Base-by-base conservation (phyloP, 1,140 invertebrate species). In the Bombus fervidus region DNA sequence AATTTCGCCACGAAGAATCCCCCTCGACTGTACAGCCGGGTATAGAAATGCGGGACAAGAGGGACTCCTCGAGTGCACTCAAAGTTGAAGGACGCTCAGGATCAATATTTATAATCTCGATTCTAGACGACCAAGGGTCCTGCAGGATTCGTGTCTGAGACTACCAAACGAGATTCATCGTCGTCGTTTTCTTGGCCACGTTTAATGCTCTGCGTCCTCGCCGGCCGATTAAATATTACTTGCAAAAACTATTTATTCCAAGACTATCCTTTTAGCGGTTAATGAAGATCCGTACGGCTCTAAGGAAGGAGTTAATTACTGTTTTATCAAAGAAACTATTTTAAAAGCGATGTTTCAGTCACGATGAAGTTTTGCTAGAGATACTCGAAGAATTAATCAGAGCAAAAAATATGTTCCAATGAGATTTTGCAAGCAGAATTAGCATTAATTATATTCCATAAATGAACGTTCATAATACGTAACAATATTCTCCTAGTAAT, bases 91-190 rank as follows among this genome's bases (percentile, higher is more conserved):
- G 91, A 94, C 93, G 92, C 93, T 91, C 89, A 93, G 93, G 92
- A 95, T 95, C 94, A 95, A 95, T 94, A 95, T 95, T 95, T 95
- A 94, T 94, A 94, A 94, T 95, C 94, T 94, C 91, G 91, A 94
- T 93, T 94, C 90, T 91, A 89, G 92, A 94, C 92, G 92, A 89
- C 91, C 93, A 92, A 91, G 91, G 90, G 89, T 90, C 90, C 84
- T 53, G 82, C 89, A 91, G 79, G 71, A 87, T 91, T 87, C 87
- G 88, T 88, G 88, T 89, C 89, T 87, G 53, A 86, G 82, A 79
- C 87, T 86, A 64, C 88, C 89, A 90, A 92, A 92, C 90, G 86
- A 92, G 87, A 90, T 86, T 86, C 87, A 84, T 78, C 84, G 77
- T 88, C 83, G 86, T 74, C 77, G 80, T 78, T 78, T 88, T 86